Evolutionary conservation across 2,113 vertebrate genomes (phyloP).

Genomic region (Prolemur simus): DNA sequence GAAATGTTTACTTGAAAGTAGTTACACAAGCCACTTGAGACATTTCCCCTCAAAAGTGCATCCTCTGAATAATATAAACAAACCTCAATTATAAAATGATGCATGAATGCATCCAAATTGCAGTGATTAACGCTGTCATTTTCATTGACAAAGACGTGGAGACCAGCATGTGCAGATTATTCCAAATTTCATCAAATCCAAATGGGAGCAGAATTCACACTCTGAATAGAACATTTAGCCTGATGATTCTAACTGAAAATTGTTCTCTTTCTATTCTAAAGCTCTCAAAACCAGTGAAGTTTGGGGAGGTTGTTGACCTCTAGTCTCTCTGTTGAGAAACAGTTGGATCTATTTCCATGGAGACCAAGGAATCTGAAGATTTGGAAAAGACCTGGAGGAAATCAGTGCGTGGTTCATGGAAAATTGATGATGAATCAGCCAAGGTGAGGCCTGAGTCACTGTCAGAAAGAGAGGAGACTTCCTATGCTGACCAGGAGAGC

Average conservation of each 20-base stretch:
- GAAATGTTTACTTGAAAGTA: constrained; percentile 49
- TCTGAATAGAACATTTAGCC: background rate
- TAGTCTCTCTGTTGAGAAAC: constrained; percentile 49
- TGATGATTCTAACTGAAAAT: constrained; percentile 41
- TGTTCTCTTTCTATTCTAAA: constrained; percentile 64
- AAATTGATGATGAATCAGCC: background rate
- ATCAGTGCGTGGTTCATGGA: background rate
- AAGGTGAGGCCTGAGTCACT: background rate
- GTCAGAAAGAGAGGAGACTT: constrained; percentile 67
- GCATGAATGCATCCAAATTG: background rate
- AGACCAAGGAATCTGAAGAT: constrained; percentile 71
- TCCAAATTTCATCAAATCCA: background rate
- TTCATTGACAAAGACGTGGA: background rate
- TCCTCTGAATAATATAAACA: constrained; percentile 29
- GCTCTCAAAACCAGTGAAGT: constrained; percentile 39
- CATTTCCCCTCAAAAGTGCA: background rate
- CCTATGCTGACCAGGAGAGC: background rate
- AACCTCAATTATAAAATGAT: constrained; percentile 27
- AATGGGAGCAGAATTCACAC: background rate
- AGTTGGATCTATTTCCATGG: constrained; percentile 69
- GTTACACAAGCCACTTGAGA: background rate
- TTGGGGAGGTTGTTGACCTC: constrained; percentile 36
- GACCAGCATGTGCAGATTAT: background rate
- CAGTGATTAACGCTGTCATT: background rate
- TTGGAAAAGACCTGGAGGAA: constrained; percentile 40